Evolutionary conservation across 2,113 vertebrate genomes (phyloP).

Genomic region (Cathartes aura): DNA sequence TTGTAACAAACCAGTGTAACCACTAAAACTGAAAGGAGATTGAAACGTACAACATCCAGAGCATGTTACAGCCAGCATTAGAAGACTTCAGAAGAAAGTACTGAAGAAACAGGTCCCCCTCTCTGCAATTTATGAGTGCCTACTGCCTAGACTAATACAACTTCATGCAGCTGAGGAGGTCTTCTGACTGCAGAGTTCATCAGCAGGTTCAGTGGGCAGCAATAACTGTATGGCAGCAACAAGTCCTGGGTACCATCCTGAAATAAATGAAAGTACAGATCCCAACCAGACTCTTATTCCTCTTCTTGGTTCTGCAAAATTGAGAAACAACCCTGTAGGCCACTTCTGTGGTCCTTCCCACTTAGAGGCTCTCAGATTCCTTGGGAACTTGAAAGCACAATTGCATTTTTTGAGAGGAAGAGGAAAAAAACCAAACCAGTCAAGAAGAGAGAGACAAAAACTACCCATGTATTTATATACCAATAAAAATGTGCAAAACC

Average conservation of each 20-base stretch:
- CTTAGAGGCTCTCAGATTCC: background rate
- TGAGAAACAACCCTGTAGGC: background rate
- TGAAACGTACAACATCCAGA: slow-evolving; percentile 26
- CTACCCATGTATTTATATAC: background rate
- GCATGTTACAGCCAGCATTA: background rate
- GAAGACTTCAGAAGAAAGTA: background rate
- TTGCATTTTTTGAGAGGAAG: background rate
- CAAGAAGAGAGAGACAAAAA: background rate
- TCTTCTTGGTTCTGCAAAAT: background rate
- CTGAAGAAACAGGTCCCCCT: background rate
- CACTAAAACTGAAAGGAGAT: slow-evolving; percentile 46
- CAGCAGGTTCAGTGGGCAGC: background rate
- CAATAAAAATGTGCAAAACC: background rate
- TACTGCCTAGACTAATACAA: background rate
- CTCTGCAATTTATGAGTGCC: background rate
- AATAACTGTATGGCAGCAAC: background rate
- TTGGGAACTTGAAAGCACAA: background rate
- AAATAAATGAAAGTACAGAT: background rate
- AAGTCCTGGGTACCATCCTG: background rate
- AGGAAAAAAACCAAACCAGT: accelerated
- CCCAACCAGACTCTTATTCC: background rate
- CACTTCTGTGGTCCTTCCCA: background rate
- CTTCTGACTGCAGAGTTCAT: background rate
- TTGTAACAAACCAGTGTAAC: slow-evolving; percentile 1
- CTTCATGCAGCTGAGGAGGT: background rate